Evolutionary conservation across 2,888 invertebrate species (phyloP).

Genomic region (Acanthosoma haemorrhoidale): DNA sequence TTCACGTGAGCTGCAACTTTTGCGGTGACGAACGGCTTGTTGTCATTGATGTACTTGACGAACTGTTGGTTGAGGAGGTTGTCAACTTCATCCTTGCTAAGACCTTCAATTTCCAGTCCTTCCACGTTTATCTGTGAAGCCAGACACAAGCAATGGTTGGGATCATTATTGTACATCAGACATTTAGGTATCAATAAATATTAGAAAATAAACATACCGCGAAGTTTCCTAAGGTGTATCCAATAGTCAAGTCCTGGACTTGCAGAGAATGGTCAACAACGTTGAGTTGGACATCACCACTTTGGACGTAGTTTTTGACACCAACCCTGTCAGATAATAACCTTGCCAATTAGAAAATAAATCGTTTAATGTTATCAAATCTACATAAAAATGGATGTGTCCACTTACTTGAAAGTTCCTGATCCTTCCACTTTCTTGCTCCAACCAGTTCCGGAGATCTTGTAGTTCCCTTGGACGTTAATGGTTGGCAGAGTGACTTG

Average conservation of each 20-base stretch:
- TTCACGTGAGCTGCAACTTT: slow-evolving; percentile 21
- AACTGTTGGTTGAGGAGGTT: slow-evolving; percentile 30
- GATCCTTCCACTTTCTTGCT: slow-evolving; percentile 28
- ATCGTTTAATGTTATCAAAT: background rate
- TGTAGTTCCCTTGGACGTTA: slow-evolving; percentile 28
- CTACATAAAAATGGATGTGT: background rate
- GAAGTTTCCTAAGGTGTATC: slow-evolving; percentile 26
- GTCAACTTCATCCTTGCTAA: slow-evolving; percentile 29
- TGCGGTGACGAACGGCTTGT: slow-evolving; percentile 25
- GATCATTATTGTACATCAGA: background rate
- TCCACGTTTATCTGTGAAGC: slow-evolving; percentile 15
- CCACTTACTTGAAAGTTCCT: slow-evolving; percentile 30
- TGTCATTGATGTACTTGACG: slow-evolving; percentile 9
- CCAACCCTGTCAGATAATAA: slow-evolving; percentile 4
- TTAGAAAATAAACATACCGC: slow-evolving; percentile 2
- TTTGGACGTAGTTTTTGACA: slow-evolving; percentile 27
- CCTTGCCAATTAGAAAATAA: background rate
- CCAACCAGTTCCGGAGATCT: slow-evolving; percentile 20
- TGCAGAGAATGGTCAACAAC: slow-evolving; percentile 29
- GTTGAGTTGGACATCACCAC: slow-evolving; percentile 20
- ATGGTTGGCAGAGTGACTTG: slow-evolving; percentile 13
- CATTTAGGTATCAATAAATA: background rate
- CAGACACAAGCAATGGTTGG: background rate
- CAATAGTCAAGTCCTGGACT: slow-evolving; percentile 24
- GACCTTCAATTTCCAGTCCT: slow-evolving; percentile 27